Evolutionary conservation across 2,888 invertebrate genomes (phyloP), one percentile per base, ranked within the genome.

Genomic region (Spilarctia lutea): DNA sequence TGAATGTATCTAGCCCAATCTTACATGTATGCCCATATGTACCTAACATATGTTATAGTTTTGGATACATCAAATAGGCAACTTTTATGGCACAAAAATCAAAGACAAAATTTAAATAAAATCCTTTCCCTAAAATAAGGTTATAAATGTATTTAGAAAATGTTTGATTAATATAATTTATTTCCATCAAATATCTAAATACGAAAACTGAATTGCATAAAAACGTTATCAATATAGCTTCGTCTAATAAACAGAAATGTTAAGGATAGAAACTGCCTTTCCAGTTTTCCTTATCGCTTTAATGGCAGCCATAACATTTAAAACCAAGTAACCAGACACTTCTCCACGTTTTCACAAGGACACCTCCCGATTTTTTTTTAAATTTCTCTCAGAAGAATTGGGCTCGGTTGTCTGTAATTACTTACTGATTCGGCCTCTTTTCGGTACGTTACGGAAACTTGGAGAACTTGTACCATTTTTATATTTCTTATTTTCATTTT

Each of bases 391-490:
- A 75, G 77, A 84, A 78, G 81, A 79, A 81, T 77, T 74, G 77
- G 70, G 67, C 78, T 48, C 79, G 77, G 77, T 81, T 75, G 73
- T 73, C 79, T 76, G 80, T 78, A 79, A 85, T 84, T 85, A 85
- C 83, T 83, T 78, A 80, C 81, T 84, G 81, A 86, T 87, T 87
- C 80, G 80, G 68, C 66, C 71, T 73, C 77, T 87, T 78, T 79
- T 80, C 72, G 65, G 65, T 65, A 63, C 68, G 63, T 68, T 63
- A 68, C 52, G 60, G 72, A 63, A 79, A 79, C 80, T 83, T 78
- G 18, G 75, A 78, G 82, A 81, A 82, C 80, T 83, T 75, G 66
- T 69, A 71, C 52, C 71, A 75, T 72, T 72, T 77, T 76, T 69
- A 79, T 79, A 79, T 73, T 75, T 76, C 72, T 73, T 74, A 73